Evolutionary conservation across 2,797 vertebrate species (phyloP).

Genomic region (Notolabrus celidotus): DNA sequence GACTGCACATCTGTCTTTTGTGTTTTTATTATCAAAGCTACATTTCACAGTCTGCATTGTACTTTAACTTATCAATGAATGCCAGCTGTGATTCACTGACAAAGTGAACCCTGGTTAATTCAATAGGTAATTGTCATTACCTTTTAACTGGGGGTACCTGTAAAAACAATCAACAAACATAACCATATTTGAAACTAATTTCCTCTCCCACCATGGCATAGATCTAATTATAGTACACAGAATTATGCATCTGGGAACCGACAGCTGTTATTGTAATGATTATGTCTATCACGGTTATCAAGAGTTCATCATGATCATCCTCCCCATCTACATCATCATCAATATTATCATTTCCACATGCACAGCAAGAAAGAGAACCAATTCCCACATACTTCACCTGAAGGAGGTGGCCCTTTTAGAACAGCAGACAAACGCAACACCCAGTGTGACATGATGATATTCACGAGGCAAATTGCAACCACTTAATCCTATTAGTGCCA

Average conservation of each 20-base stretch:
- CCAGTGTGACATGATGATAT: conserved; percentile 41
- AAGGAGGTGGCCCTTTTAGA: conserved; percentile 23
- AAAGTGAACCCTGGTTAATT: conserved; percentile 5
- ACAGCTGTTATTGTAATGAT: conserved; percentile 69
- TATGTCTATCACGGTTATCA: conserved; percentile 51
- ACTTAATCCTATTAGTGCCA: conserved; percentile 72
- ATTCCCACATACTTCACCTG: conserved; percentile 14
- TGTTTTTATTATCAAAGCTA: too few relatives aligned
- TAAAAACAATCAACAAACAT: conserved; percentile 41
- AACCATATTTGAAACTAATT: conserved; percentile 37
- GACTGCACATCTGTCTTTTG: too few relatives aligned
- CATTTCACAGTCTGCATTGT: too few relatives aligned
- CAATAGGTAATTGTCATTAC: conserved; percentile 21
- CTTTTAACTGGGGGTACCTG: conserved; percentile 21
- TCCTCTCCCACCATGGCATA: conserved; percentile 32
- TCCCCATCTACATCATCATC: conserved; percentile 8
- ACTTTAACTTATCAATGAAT: not conserved
- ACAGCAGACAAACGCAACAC: conserved; percentile 10
- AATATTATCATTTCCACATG: not conserved
- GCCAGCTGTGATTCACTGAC: not conserved
- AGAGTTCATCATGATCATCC: conserved; percentile 47
- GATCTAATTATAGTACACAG: conserved; percentile 48
- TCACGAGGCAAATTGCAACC: conserved; percentile 53
- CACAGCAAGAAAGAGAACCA: conserved; percentile 12
- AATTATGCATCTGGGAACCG: conserved; percentile 56